Evolutionary conservation across 1,140 invertebrate genomes (phyloP).

Genomic region (Myzus persicae): DNA sequence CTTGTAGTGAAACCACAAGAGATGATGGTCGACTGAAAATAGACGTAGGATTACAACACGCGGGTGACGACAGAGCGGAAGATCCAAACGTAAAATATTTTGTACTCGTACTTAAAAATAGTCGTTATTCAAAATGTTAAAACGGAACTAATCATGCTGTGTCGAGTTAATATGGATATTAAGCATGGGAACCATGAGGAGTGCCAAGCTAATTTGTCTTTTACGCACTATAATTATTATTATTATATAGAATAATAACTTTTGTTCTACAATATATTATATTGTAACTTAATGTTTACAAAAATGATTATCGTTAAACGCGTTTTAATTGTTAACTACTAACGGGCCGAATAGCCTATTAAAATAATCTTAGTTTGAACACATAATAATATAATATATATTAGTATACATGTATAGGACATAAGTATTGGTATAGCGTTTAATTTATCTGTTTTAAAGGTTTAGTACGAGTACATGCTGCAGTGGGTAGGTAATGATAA

Average conservation of each 20-base stretch:
- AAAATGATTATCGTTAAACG: background rate
- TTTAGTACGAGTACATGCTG: background rate
- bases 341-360: background rate
- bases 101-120: background rate
- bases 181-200: background rate
- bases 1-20: background rate
- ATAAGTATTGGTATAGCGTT: background rate
- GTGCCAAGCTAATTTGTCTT: constrained; percentile 28
- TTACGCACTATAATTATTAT: background rate
- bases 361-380: constrained; percentile 6
- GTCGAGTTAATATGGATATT: constrained; percentile 17
- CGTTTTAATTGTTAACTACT: background rate
- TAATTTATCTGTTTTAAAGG: background rate
- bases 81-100: background rate
- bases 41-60: background rate
- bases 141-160: constrained; percentile 8
- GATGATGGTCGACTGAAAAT: background rate
- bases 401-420: too few species aligned
- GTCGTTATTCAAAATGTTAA: background rate
- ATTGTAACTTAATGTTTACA: background rate
- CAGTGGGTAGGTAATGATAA: background rate
- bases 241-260: background rate
- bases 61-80: background rate
- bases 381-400: background rate
- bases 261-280: background rate